Conservation (phyloP, 1,140 invertebrate genomes). For the Argopecten irradians region DNA sequence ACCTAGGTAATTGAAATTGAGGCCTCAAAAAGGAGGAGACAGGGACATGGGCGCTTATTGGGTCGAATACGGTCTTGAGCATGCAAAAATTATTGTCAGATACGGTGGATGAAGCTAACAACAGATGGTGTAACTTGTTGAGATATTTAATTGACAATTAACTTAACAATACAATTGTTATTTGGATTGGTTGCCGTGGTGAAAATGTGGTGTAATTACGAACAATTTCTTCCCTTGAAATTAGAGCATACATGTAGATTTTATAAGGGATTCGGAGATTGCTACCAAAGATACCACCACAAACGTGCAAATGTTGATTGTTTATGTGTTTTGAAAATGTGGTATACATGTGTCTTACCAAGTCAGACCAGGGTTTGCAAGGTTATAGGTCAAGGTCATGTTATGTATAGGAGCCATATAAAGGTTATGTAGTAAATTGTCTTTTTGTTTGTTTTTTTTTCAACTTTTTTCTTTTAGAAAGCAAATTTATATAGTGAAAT, state of each 20-base stretch:
- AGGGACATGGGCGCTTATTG: neutral
- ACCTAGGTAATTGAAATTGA: no score
- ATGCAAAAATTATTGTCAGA: neutral
- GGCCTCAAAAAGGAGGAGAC: no score
- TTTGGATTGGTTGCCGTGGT: neutral
- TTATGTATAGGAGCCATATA: neutral
- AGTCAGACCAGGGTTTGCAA: neutral
- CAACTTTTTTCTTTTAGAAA: no score
- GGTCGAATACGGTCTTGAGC: no score
- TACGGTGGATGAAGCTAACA: neutral
- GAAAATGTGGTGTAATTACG: neutral
- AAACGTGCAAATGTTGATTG: neutral
- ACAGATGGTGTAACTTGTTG: neutral
- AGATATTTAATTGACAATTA: neutral
- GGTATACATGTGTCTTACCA: slow-evolving; percentile 15
- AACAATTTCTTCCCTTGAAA: neutral
- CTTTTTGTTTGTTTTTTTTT: no score
- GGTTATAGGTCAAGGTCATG: neutral
- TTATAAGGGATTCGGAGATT: neutral
- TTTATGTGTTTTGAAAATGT: neutral
- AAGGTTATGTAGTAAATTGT: neutral
- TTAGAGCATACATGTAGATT: neutral
- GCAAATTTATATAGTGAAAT: no score
- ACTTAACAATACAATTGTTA: neutral
- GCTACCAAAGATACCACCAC: neutral